Base-by-base conservation (phyloP, 2,113 vertebrate species). In the Cebidichthys violaceus region DNA sequence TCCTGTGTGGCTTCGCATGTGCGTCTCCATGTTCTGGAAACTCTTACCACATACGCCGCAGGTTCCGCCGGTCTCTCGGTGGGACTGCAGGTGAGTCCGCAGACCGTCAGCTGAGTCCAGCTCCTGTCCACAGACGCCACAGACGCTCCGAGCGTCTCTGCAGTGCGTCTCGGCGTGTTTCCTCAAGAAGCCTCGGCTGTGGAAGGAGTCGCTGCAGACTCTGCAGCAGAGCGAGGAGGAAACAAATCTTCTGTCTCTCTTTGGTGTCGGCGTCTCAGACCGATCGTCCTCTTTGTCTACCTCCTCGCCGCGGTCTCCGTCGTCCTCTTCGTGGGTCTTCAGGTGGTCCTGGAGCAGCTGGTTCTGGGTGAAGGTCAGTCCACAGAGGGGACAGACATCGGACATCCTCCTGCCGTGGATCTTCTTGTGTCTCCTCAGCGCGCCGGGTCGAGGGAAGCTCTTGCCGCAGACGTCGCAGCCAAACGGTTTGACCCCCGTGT, bases 1-100 rank as follows among this genome's bases (percentile, higher is more conserved):
- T 0, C 88, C 92, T 0, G 91, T 93, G 77, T 93, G 92, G 29
- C 75, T 83, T 9, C 88, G 55, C 82, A 87, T 87, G 65, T 93
- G 92, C 0, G 55, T 84, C 57, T 90, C 79, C 75, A 90, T 83
- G 76, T 87, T 91, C 81, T 77, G 86, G 68, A 92, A 90, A 10
- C n/a, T 75, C 64, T 87, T 93, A 3, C 79, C 57, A 0, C 92
- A 93, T 55, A 91, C 1, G n/a, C 84, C 90, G 0, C 96, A 96
- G 27, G 50, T 72, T 14, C 85, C 85, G 2, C 81, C 4, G 0
- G 45, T 27, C 39, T 84, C 83, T 47, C 70, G 65, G 83, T 91
- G 90, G 3, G 77, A 71, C 64, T 65, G 81, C 47, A 89, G 57
- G 79, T 91, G 90, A 31, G 75, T 75, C 47, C 35, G 71, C 55